A percentile compares a stretch with the other conserved stretches of the same genome.
phyloP scores from a whole-genome alignment of 2,888 invertebrate genomes.

The Uropetala carovei region DNA sequence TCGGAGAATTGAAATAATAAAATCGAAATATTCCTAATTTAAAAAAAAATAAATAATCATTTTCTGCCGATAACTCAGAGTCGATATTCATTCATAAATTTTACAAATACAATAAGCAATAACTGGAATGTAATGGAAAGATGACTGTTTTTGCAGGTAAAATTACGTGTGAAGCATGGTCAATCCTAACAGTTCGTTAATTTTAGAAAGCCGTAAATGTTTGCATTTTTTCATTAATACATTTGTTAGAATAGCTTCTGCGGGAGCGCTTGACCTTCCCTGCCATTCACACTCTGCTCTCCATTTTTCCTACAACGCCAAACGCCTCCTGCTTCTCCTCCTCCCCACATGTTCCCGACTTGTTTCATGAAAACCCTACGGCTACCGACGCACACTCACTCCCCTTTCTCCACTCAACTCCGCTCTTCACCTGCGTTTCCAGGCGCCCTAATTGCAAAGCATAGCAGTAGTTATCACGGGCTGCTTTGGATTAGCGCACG shows the following conservation, averaged over 20 bases:
- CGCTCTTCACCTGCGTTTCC: not conserved
- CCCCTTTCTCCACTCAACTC: not conserved
- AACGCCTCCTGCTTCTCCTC: not conserved
- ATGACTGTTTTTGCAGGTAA: no score
- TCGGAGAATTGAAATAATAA: no score
- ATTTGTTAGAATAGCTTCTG: not conserved
- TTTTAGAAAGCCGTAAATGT: no score
- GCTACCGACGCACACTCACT: slow-evolving; percentile 23
- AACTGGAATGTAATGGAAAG: no score
- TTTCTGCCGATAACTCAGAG: no score
- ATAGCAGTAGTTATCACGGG: slow-evolving; percentile 25
- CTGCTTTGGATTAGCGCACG: slow-evolving; percentile 46
- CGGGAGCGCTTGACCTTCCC: not conserved
- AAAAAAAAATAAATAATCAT: no score
- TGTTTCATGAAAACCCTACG: not conserved
- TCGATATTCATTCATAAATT: no score
- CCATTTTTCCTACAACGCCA: not conserved
- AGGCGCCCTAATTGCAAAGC: slow-evolving; percentile 36
- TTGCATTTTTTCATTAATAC: no score
- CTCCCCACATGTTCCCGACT: not conserved
- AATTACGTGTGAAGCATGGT: no score
- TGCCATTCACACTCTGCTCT: not conserved
- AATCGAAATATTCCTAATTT: no score
- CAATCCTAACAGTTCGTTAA: no score
- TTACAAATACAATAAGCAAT: no score